A percentile compares a stretch with the other conserved stretches of the same genome.
These are phyloP conservation scores for Heliconius hermathena DNA, from an alignment of 1,140 invertebrate genomes.

Conservation along the genomic window DNA sequence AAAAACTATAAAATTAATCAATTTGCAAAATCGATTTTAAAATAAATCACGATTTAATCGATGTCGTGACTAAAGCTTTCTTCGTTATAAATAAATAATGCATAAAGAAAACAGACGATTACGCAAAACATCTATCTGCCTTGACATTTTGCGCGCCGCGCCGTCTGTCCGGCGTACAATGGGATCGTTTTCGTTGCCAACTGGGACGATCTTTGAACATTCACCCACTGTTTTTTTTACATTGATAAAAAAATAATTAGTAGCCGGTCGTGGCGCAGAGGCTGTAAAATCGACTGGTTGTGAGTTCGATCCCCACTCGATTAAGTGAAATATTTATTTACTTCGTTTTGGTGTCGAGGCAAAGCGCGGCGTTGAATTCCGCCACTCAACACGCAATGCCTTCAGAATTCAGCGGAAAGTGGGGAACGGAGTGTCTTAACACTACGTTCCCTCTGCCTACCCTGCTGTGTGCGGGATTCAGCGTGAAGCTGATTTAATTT, in stretches of 20 bases:
- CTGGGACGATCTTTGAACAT: conserved; percentile 37
- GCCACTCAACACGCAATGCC: no score
- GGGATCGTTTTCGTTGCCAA: conserved; percentile 46
- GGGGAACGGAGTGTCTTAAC: no score
- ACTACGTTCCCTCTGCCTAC: no score
- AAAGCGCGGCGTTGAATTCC: no score
- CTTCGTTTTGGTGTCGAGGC: no score
- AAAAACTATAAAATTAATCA: conserved; percentile 1
- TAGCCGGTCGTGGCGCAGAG: no score
- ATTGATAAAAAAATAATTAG: conserved; percentile 18
- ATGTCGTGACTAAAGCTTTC: conserved; percentile 51
- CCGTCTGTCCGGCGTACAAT: conserved; percentile 55
- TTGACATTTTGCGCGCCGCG: conserved; percentile 68
- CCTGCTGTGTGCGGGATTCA: no score
- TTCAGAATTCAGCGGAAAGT: no score
- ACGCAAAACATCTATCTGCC: conserved; percentile 47
- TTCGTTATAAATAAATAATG: conserved; percentile 38
- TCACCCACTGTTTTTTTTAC: conserved; percentile 28
- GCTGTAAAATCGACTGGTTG: no score
- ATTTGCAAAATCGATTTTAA: conserved; percentile 16
- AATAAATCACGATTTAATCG: conserved; percentile 45
- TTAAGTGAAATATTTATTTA: no score
- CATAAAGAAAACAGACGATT: conserved; percentile 33
- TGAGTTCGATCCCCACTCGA: no score
- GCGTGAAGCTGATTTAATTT: no score